phyloP scores from a whole-genome alignment of 2,113 vertebrate species.

The Agapornis roseicollis region DNA sequence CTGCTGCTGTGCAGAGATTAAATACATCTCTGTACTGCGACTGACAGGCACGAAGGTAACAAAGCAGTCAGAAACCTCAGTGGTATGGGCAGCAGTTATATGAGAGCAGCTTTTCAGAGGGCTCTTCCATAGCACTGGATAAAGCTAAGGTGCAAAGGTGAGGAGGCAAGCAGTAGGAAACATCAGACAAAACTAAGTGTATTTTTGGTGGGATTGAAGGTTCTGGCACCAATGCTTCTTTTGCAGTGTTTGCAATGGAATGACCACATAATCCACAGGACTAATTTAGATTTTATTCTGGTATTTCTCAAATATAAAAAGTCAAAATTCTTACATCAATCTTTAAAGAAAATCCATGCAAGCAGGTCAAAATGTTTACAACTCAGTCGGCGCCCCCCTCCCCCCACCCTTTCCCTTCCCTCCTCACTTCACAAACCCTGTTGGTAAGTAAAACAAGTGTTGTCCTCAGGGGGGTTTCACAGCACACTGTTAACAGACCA shows the following conservation, averaged over 20 bases:
- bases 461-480: not conserved
- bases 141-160: not conserved
- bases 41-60: fast-evolving
- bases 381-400: not conserved
- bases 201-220: not conserved
- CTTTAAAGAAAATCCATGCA: slow-evolving; percentile 76
- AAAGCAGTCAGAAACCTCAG: too few relatives aligned
- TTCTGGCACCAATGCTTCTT: not conserved
- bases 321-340: slow-evolving; percentile 81
- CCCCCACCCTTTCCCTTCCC: not conserved
- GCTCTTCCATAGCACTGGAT: too few relatives aligned
- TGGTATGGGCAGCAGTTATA: fast-evolving
- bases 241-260: not conserved
- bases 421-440: slow-evolving; percentile 40
- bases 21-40: fast-evolving
- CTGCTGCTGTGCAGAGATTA: too few relatives aligned
- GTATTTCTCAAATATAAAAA: slow-evolving; percentile 78
- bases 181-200: fast-evolving
- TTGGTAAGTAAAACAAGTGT: slow-evolving; percentile 30
- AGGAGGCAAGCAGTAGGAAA: not conserved
- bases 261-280: not conserved
- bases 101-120: too few relatives aligned
- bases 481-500: slow-evolving; percentile 12
- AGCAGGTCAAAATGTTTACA: slow-evolving; percentile 73
- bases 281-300: slow-evolving; percentile 76